Evolutionary conservation across 1,140 invertebrate genomes (phyloP).

Genomic region (Ceratosolen solmsi): DNA sequence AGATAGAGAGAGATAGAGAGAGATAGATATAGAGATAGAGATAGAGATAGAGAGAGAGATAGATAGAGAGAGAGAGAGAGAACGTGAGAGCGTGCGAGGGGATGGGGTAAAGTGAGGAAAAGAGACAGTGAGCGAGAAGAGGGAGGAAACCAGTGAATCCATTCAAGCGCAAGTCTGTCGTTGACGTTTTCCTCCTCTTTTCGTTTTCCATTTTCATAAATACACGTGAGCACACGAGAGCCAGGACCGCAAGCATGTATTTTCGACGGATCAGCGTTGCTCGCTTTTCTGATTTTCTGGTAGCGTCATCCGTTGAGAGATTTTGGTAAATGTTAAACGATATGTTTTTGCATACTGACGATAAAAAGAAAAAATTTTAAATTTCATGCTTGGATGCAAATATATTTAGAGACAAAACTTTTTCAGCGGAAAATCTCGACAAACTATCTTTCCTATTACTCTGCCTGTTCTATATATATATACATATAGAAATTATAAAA

Average conservation of each 20-base stretch:
- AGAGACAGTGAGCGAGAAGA: neutral
- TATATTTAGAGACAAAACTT: neutral
- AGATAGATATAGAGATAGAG: neutral
- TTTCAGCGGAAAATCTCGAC: neutral
- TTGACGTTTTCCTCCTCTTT: slow-evolving; percentile 30
- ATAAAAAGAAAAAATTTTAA: neutral
- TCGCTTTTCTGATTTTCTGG: slow-evolving; percentile 9
- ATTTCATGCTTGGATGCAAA: neutral
- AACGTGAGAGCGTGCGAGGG: neutral
- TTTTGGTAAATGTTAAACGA: neutral
- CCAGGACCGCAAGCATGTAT: slow-evolving; percentile 6
- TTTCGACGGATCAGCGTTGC: slow-evolving; percentile 21
- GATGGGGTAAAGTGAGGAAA: neutral
- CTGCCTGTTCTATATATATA: too few species aligned
- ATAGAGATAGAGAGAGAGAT: neutral
- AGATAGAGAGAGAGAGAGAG: neutral
- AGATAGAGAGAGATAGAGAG: neutral
- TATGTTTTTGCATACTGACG: slow-evolving; percentile 10
- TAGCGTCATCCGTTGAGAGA: neutral
- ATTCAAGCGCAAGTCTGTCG: slow-evolving; percentile 35
- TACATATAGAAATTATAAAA: too few species aligned
- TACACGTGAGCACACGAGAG: neutral
- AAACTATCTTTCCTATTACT: neutral
- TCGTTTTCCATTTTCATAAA: slow-evolving; percentile 49
- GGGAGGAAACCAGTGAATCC: slow-evolving; percentile 6